These are phyloP conservation scores for Drosophila leonis DNA, from an alignment of 2,888 invertebrate species.

Conservation along the genomic window DNA sequence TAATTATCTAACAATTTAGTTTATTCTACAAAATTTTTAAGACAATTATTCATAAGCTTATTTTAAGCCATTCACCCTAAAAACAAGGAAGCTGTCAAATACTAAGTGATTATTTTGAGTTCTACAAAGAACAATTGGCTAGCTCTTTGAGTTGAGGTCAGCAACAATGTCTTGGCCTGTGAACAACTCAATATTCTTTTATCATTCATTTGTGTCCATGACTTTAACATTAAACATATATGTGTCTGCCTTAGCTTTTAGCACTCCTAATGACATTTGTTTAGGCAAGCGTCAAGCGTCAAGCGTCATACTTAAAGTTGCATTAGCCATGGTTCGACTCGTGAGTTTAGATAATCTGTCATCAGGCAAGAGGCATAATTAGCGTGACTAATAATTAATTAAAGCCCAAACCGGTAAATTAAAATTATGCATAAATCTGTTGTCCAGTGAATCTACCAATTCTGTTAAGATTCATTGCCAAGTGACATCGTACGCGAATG, in stretches of 20 bases:
- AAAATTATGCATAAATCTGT: slow-evolving; percentile 25
- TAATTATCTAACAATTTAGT: neutral
- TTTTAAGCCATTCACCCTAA: neutral
- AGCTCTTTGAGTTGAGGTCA: neutral
- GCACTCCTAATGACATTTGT: slow-evolving; percentile 8
- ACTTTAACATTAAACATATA: slow-evolving; percentile 1
- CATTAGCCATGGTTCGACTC: slow-evolving; percentile 24
- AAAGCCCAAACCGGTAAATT: slow-evolving; percentile 26
- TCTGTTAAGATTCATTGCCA: slow-evolving; percentile 12
- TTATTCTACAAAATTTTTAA: neutral
- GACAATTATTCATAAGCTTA: neutral
- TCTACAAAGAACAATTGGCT: neutral
- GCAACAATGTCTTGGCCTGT: neutral
- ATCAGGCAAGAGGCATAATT: slow-evolving; percentile 36
- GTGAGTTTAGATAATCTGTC: slow-evolving; percentile 21
- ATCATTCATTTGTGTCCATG: slow-evolving; percentile 1
- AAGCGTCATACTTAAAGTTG: slow-evolving; percentile 11
- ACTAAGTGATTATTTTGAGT: neutral
- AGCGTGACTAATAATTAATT: slow-evolving; percentile 48
- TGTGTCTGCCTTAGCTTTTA: neutral
- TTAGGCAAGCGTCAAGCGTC: neutral
- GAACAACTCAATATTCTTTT: neutral
- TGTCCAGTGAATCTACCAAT: neutral
- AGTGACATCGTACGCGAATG: neutral
- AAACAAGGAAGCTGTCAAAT: slow-evolving; percentile 3